Evolutionary conservation across 2,113 vertebrate species (phyloP).

Genomic region (Hoplias malabaricus): DNA sequence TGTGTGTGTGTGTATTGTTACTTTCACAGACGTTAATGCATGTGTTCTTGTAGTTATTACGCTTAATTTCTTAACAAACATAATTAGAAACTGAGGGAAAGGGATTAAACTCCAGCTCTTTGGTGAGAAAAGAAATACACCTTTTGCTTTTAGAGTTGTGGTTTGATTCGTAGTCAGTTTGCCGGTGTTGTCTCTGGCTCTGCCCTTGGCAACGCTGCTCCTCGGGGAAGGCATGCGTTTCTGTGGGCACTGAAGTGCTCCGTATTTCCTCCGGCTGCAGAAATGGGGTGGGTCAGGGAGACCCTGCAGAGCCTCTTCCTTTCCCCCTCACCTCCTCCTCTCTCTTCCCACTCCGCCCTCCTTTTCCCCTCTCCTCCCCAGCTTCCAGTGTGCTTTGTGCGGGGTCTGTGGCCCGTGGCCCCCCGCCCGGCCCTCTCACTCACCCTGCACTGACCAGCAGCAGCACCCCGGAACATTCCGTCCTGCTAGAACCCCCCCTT

Average conservation of each 20-base stretch:
- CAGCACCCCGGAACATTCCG: conserved; percentile 85
- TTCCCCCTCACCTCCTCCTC: conserved; percentile 58
- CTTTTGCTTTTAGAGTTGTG: background rate
- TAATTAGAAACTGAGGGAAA: too few species aligned
- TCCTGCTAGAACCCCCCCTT: conserved; percentile 78
- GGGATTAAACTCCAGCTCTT: too few species aligned
- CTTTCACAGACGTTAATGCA: too few species aligned
- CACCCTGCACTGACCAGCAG: conserved; percentile 71
- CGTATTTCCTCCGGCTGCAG: conserved; percentile 75
- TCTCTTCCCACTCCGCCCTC: conserved; percentile 54
- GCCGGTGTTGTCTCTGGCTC: conserved; percentile 61
- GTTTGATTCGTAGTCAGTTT: background rate
- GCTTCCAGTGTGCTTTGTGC: conserved; percentile 82
- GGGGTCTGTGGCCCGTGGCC: conserved; percentile 79
- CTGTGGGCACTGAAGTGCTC: conserved; percentile 74
- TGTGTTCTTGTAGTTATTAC: too few species aligned
- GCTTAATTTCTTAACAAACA: too few species aligned
- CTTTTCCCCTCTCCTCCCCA: conserved; percentile 60
- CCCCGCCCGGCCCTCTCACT: conserved; percentile 81
- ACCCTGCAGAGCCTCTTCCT: conserved; percentile 78
- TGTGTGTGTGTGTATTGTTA: too few species aligned
- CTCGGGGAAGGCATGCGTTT: conserved; percentile 87
- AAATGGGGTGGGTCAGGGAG: conserved; percentile 57
- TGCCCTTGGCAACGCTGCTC: conserved; percentile 87
- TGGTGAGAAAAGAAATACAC: background rate